Conservation (phyloP, 2,888 invertebrate species). For the Rapana venosa region DNA sequence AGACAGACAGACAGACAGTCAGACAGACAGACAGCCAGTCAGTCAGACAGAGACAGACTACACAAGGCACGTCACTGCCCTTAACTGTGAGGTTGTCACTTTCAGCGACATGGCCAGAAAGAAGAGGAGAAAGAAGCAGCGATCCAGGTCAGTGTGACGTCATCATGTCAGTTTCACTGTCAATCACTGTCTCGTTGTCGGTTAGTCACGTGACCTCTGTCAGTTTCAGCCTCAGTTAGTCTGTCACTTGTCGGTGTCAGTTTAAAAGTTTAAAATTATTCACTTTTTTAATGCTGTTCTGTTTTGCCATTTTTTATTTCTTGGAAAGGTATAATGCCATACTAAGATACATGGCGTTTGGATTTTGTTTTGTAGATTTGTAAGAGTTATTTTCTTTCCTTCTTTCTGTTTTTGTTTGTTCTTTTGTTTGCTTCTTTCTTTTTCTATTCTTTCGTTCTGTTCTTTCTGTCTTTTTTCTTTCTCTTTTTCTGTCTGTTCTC, state of each 20-base stretch:
- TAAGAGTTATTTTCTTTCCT: background rate
- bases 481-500: background rate
- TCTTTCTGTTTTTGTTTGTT: background rate
- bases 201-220: background rate
- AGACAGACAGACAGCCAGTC: background rate
- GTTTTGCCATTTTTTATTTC: background rate
- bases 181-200: background rate
- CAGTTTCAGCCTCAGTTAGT: background rate
- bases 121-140: constrained; percentile 15
- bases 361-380: too few relatives aligned
- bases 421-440: background rate
- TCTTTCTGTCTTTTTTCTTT: background rate
- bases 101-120: constrained; percentile 10
- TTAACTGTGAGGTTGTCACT: background rate
- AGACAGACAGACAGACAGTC: background rate
- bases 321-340: too few relatives aligned
- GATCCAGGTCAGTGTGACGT: background rate
- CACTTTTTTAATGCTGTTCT: background rate
- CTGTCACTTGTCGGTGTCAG: background rate
- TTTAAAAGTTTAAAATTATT: background rate
- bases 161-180: background rate
- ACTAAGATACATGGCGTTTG: too few relatives aligned
- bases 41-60: background rate
- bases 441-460: background rate
- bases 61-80: background rate